Evolutionary conservation across 1,140 invertebrate species (phyloP).

Genomic region (Aleiodes sp.): DNA sequence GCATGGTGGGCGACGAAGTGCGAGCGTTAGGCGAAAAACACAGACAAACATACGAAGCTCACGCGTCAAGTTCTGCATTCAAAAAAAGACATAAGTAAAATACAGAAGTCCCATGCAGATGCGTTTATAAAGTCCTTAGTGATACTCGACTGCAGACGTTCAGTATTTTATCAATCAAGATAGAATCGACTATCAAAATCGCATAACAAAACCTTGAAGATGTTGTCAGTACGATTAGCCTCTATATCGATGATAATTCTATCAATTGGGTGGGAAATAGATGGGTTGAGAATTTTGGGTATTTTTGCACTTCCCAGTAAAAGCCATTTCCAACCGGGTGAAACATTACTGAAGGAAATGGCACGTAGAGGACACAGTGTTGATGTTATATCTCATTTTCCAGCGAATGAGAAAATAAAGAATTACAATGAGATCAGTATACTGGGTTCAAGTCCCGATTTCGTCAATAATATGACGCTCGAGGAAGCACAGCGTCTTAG

Average conservation of each 20-base stretch:
- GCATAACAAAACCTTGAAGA: neutral
- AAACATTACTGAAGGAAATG: constrained; percentile 52
- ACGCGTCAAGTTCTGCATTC: too few species aligned
- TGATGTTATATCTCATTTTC: constrained; percentile 59
- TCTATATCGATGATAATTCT: neutral
- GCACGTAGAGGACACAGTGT: constrained; percentile 62
- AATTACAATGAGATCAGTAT: constrained; percentile 57
- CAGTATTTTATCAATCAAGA: too few species aligned
- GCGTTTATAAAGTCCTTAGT: too few species aligned
- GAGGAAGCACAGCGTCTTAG: neutral
- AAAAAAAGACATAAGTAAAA: too few species aligned
- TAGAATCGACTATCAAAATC: too few species aligned
- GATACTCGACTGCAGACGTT: too few species aligned
- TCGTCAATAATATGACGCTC: constrained; percentile 26
- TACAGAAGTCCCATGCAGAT: too few species aligned
- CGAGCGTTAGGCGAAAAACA: too few species aligned
- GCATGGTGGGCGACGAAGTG: too few species aligned
- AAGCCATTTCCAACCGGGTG: constrained; percentile 59
- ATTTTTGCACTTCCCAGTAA: constrained; percentile 55
- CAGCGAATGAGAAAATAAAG: constrained; percentile 47
- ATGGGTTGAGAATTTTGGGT: constrained; percentile 46
- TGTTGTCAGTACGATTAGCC: neutral
- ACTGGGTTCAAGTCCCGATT: constrained; percentile 13
- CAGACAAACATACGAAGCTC: too few species aligned
- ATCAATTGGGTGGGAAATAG: neutral